Evolutionary conservation across 2,113 vertebrate genomes (phyloP).

Genomic region (Azemiops feae): DNA sequence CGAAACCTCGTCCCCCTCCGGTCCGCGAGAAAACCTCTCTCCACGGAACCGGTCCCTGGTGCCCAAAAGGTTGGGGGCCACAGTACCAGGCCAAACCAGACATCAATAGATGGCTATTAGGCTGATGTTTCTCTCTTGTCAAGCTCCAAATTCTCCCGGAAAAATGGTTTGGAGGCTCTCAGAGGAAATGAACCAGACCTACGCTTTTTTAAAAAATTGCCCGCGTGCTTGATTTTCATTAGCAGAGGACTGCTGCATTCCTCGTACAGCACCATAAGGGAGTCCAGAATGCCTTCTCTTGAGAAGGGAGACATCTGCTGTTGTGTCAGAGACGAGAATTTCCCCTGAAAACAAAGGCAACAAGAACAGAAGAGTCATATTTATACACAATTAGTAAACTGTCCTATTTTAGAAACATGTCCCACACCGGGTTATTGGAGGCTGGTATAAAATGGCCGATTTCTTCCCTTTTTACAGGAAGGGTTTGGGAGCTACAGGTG

Average conservation of each 20-base stretch:
- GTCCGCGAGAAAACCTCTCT: no score
- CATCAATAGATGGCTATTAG: no score
- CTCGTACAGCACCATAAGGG: constrained; percentile 87
- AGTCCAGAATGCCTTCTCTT: constrained; percentile 89
- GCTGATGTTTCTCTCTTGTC: background rate
- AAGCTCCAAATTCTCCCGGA: no score
- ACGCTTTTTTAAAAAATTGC: constrained; percentile 93
- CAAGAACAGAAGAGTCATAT: constrained; percentile 70
- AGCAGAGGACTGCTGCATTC: constrained; percentile 87
- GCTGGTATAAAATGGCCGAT: background rate
- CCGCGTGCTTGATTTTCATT: constrained; percentile 88
- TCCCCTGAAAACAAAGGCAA: constrained; percentile 80
- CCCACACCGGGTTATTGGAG: background rate
- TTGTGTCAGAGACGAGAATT: constrained; percentile 74
- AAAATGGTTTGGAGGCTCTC: background rate
- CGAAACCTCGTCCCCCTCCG: no score
- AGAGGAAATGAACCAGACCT: constrained; percentile 58
- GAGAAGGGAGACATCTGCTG: constrained; percentile 79
- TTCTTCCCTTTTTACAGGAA: background rate
- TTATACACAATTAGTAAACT: constrained; percentile 52
- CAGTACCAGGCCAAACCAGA: background rate
- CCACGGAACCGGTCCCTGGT: no score
- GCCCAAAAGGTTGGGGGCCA: no score
- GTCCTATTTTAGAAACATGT: background rate
- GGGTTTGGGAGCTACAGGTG: background rate